Percentiles rank a stretch among this genome's conserved stretches.
Evolutionary conservation across 2,113 vertebrate species (phyloP).

Genomic region (Nothocercus nigrocapillus): DNA sequence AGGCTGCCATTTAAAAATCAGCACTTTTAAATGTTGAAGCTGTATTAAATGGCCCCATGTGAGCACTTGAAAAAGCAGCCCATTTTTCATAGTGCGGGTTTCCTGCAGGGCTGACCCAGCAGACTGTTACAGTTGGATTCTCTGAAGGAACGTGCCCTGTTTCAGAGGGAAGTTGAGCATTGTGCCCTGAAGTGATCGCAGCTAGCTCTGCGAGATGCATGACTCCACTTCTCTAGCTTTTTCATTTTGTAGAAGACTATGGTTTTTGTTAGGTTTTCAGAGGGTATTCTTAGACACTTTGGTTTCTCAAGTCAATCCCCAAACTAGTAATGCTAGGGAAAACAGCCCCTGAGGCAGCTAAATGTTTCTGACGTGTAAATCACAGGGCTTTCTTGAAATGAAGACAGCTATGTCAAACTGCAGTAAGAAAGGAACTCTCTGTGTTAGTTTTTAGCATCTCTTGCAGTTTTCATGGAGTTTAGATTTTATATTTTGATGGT

Average conservation of each 20-base stretch:
- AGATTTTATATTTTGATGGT: background rate
- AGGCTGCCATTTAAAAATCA: background rate
- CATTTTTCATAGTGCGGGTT: background rate
- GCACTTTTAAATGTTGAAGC: background rate
- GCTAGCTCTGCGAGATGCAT: background rate
- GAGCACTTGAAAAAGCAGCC: background rate
- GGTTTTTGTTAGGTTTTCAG: background rate
- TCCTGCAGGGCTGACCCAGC: background rate
- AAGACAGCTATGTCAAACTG: accelerated
- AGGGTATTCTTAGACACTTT: background rate
- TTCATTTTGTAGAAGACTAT: background rate
- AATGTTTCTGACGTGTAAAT: background rate
- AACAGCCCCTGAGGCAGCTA: background rate
- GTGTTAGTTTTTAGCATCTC: background rate
- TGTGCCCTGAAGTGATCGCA: accelerated
- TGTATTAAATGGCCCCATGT: no score
- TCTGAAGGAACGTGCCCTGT: background rate
- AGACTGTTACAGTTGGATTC: background rate
- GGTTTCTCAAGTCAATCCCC: background rate
- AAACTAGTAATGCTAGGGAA: background rate
- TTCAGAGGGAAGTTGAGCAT: background rate
- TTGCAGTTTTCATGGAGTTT: accelerated
- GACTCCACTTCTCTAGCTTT: background rate
- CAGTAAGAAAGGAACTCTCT: background rate
- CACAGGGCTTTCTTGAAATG: background rate